Evolutionary conservation across 2,113 vertebrate species (phyloP).

Genomic region (Heterotis niloticus): DNA sequence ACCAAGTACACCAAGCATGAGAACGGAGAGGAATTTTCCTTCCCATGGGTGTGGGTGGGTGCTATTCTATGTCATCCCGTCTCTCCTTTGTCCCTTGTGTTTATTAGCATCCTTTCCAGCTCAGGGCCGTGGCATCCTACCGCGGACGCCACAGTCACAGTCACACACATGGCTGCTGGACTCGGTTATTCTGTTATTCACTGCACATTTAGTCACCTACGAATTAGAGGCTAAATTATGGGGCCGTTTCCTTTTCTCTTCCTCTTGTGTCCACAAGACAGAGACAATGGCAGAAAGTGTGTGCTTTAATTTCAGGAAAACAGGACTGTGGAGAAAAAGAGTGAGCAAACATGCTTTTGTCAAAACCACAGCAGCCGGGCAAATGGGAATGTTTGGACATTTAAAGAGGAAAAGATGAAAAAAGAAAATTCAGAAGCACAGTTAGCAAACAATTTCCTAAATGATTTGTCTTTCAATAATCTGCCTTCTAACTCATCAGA

Average conservation of each 20-base stretch:
- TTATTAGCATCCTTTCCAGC: no score
- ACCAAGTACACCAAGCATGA: no score
- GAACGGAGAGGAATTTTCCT: no score
- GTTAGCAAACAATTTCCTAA: not conserved
- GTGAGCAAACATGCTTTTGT: not conserved
- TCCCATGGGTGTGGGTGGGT: no score
- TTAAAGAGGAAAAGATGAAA: slow-evolving; percentile 10
- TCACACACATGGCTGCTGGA: not conserved
- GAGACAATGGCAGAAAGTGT: not conserved
- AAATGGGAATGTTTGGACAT: slow-evolving; percentile 23
- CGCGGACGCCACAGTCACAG: not conserved
- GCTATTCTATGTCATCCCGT: no score
- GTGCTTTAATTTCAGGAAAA: not conserved
- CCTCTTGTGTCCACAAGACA: not conserved
- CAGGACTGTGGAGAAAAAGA: not conserved
- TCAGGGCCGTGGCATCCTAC: not conserved
- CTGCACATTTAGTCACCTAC: not conserved
- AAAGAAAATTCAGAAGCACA: not conserved
- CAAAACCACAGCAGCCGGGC: not conserved
- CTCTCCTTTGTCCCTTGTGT: no score
- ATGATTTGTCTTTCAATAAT: slow-evolving; percentile 20
- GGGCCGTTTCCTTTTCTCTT: not conserved
- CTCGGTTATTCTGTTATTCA: not conserved
- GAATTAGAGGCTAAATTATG: slow-evolving; percentile 3
- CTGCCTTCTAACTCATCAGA: not conserved